Base-by-base conservation (phyloP, 1,140 invertebrate species). In the Kradibia gibbosae region DNA sequence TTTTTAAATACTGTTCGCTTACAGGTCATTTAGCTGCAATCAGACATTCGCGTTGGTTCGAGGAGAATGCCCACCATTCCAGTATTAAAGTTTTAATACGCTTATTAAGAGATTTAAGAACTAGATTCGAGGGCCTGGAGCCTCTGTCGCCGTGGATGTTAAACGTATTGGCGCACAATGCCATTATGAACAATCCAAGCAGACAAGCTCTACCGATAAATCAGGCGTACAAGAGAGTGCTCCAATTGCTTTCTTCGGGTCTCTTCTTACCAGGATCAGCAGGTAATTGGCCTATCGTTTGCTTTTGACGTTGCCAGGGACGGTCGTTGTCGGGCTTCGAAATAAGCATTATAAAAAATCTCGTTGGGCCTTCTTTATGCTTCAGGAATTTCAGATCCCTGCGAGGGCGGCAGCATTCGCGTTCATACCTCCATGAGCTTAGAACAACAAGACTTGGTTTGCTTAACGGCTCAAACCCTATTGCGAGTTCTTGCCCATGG, bases 31-130 rank as follows among this genome's bases (percentile, higher is more conserved):
- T 99, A 84, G 96, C 97, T 3, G 97, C 98, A 1, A 98, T 99
- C 65, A 92, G 98, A 79, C 98, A 99, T 90, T 96, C 96, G 50
- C 94, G 98, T 5, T 99, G 98, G 98, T 99, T 99, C 91, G 98
- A 99, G 89, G 98, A 99, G 92, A 99, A 99, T 90, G 98, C 97
- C 10, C 97, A 97, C 89, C 98, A 99, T 91, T 98, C 98, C 5
- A 97, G 97, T 45, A 98, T 99, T 72, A 99, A 99, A 93, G 96
- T 98, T 20, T 91, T 99, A 0, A 98, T 99, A 84, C 93, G 98
- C 20, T 92, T 99, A 28, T 91, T 99, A 1, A 94, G 97, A 85
- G 98, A 99, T 91, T 92, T 99, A 83, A 94, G 96, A 85, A 94
- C 94, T 65, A 93, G 98, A 76, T 99, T 98, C 91, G 94, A 97